Percentiles rank a stretch among this genome's conserved stretches.
phyloP scores from a whole-genome alignment of 2,888 invertebrate species.

The Baronia brevicornis region DNA sequence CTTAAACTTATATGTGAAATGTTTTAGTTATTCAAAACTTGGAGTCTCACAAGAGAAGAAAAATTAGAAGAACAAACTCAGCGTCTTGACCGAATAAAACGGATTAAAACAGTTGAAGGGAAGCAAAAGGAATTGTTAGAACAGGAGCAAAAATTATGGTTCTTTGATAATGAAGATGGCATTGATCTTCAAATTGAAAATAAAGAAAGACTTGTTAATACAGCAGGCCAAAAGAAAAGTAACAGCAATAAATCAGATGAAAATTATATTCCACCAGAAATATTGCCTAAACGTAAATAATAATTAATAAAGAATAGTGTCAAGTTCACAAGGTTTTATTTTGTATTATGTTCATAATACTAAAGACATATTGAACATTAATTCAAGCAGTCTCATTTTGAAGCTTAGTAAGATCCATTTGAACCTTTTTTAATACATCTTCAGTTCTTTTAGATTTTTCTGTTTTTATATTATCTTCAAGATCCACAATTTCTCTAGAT shows the following conservation, averaged over 20 bases:
- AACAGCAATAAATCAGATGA: constrained; percentile 55
- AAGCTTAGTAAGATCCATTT: constrained; percentile 77
- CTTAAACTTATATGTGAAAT: constrained; percentile 10
- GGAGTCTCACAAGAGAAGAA: constrained; percentile 74
- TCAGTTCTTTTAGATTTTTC: constrained; percentile 87
- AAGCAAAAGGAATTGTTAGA: constrained; percentile 74
- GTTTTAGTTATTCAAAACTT: constrained; percentile 69
- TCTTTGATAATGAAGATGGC: constrained; percentile 87
- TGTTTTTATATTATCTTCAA: constrained; percentile 94
- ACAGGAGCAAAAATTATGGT: constrained; percentile 81
- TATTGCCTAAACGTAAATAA: constrained; percentile 59
- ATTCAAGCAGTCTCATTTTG: constrained; percentile 38
- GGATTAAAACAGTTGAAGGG: constrained; percentile 54
- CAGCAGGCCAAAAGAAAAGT: constrained; percentile 1
- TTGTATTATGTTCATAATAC: no score
- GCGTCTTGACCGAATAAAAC: constrained; percentile 74
- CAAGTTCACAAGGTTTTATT: no score
- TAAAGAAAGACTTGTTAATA: constrained; percentile 53
- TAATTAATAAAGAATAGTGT: no score
- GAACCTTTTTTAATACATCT: constrained; percentile 86
- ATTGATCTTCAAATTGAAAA: constrained; percentile 82
- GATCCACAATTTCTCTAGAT: constrained; percentile 90
- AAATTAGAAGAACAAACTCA: constrained; percentile 76
- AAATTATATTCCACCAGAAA: constrained; percentile 83
- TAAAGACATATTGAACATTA: constrained; percentile 16